Evolutionary conservation across 2,888 invertebrate species (phyloP).

Genomic region (Caenorhabditis panamensis): DNA sequence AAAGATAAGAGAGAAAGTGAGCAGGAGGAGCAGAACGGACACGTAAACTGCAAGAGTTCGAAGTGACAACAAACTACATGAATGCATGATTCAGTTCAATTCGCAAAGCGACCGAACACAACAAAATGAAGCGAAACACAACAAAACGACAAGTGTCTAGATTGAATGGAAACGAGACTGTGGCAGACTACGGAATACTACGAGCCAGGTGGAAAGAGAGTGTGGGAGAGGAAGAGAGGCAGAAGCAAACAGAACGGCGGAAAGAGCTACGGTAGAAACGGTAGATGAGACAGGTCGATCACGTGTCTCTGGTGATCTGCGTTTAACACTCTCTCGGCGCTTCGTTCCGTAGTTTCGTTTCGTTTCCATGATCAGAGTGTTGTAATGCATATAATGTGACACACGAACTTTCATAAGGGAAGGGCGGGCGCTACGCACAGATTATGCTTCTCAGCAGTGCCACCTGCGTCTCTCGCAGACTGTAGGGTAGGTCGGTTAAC

Average conservation of each 20-base stretch:
- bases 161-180: not conserved
- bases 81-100: too few relatives aligned
- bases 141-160: not conserved
- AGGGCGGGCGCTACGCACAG: conserved; percentile 16
- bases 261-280: conserved; percentile 38
- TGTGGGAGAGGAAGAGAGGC: conserved; percentile 35
- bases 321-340: conserved; percentile 15
- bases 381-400: not conserved
- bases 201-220: conserved; percentile 47
- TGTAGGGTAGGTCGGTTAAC: conserved; percentile 1
- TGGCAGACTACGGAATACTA: conserved; percentile 29
- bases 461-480: not conserved
- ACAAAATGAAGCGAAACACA: too few relatives aligned
- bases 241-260: conserved; percentile 28
- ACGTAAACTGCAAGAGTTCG: not conserved
- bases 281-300: conserved; percentile 15
- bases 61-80: too few relatives aligned
- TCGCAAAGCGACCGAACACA: too few relatives aligned
- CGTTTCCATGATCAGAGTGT: conserved; percentile 34
- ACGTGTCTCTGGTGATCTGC: conserved; percentile 25
- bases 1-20: conserved; percentile 4
- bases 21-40: not conserved
- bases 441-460: conserved; percentile 14
- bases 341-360: conserved; percentile 31
- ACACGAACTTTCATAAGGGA: conserved; percentile 25